Evolutionary conservation across 2,888 invertebrate species (phyloP).

Genomic region (Drosophila yooni): DNA sequence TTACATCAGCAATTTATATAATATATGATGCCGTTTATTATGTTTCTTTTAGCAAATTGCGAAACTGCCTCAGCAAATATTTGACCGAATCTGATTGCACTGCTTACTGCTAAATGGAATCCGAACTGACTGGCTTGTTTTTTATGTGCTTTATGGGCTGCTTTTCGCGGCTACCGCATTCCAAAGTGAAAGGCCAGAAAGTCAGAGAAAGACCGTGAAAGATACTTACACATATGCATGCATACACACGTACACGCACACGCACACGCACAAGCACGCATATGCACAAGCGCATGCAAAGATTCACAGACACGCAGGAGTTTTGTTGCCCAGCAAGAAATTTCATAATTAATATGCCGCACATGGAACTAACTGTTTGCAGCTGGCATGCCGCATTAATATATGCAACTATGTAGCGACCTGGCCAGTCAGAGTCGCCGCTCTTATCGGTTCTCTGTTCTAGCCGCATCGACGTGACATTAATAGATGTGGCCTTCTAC

Average conservation of each 20-base stretch:
- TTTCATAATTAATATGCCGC: constrained; percentile 81
- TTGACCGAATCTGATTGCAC: constrained; percentile 59
- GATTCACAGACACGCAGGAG: constrained; percentile 26
- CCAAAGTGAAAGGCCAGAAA: constrained; percentile 73
- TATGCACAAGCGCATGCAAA: constrained; percentile 20
- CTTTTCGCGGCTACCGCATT: constrained; percentile 71
- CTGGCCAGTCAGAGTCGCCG: not conserved
- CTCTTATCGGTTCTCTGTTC: constrained; percentile 52
- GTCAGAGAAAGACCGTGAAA: constrained; percentile 43
- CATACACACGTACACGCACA: constrained; percentile 4
- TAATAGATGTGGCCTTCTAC: constrained; percentile 73
- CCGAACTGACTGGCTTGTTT: constrained; percentile 56
- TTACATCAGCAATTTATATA: constrained; percentile 17
- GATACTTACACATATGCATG: constrained; percentile 23
- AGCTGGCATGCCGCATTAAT: constrained; percentile 62
- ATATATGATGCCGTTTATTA: constrained; percentile 1
- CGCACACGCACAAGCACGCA: constrained; percentile 18
- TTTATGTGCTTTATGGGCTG: constrained; percentile 56
- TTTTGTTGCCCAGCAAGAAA: constrained; percentile 47
- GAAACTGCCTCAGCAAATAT: constrained; percentile 42
- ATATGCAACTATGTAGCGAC: constrained; percentile 61
- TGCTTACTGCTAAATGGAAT: constrained; percentile 58
- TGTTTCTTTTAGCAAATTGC: constrained; percentile 5
- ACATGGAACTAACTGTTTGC: constrained; percentile 72
- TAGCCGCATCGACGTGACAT: constrained; percentile 65